Base-by-base conservation (phyloP, 2,797 vertebrate genomes). In the Sebastes oblongus region DNA sequence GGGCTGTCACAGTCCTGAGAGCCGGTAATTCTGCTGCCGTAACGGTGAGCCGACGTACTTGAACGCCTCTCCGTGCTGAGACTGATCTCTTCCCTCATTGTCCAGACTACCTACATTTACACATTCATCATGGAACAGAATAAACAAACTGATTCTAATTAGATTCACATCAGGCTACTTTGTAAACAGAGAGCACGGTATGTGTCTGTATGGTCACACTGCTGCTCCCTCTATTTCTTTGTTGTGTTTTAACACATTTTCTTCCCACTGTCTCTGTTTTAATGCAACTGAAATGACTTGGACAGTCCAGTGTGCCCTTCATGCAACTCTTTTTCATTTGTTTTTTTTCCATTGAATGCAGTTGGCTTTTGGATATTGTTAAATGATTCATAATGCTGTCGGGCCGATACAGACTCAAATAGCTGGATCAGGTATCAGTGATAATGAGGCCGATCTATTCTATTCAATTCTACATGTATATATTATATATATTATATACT, bases 21-120 rank as follows among this genome's bases (percentile, higher is more conserved):
- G 95, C 92, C 92, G 92, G 93, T 96, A 95, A 96, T 96, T 95
- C 92, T 91, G 95, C 95, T 93, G 94, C 94, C 82, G 92, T 93
- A 84, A 84, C 93, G 88, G 90, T 88, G 94, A 91, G 85, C 78
- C 27, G 65, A 75, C 36, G 50, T 65, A 94, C 93, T 93, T 90
- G 86, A 90, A 89, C 85, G 84, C 72, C 58, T 83, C 85, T 78
- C 55, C 14, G 18, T 66, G 58, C 78, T 64, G 70, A 85, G 77
- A 75, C 75, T 83, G 83, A 86, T 84, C 83, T 78, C 67, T 64
- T 80, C n/a, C 67, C 46, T 82, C 69, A 55, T 55, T 54, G 72
- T 79, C 82, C 78, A 55, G 69, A 59, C 77, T 50, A 25, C 16
- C 58, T 62, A 46, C 4, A 80, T 87, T 69, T 83, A 60, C 42